Base-by-base conservation (phyloP, 30 jellyfish, hydroid and myxozoan genomes). In the Aurelia sp. region DNA sequence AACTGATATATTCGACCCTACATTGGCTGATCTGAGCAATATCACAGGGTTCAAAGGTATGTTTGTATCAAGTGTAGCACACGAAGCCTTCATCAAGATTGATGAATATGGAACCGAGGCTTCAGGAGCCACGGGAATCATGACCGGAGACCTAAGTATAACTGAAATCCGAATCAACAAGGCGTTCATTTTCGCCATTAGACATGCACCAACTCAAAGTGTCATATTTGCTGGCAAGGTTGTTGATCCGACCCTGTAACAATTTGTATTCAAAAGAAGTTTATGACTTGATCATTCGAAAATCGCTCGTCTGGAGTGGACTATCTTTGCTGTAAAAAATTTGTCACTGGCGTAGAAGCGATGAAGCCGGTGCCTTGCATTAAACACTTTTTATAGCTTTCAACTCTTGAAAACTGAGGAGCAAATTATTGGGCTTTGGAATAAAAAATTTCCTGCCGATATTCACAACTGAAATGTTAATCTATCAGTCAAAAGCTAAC, bases 81-180 rank as follows among this genome's bases (percentile, higher is more conserved):
- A 92, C 90, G 91, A 92, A 76, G 92, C 98, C 6, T 74, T 92
- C 41, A 41, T 92, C 8, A 96, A 87, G 3, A 92, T 92, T 30
- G 69, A 85, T 38, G 98, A 92, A 35, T 78, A 75, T 64, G 98
- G 98, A 47, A 92, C 97, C 44, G 94, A 86, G 74, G 98, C 98
- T 55, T 88, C 97, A 8, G 98, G 96, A 0, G 98, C 89, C 2
- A 57, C 97, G 1, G 90, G 93, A 31, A 84, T 59, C 15, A 38
- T 64, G 16, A 81, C 63, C 18, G 91, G 75, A 8, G 87, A 35
- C 11, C 24, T 79, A n/a, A 19, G 82, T 21, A 5, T 72, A 27
- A 52, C 94, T 1, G 81, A 57, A 13, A 74, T 92, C 63, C 80
- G 84, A 15, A 89, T 91, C 48, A 86, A 92, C 85, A 82, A 83